These are phyloP conservation scores for Prunella fulvescens DNA, from an alignment of 2,113 vertebrate species.

Conservation along the genomic window DNA sequence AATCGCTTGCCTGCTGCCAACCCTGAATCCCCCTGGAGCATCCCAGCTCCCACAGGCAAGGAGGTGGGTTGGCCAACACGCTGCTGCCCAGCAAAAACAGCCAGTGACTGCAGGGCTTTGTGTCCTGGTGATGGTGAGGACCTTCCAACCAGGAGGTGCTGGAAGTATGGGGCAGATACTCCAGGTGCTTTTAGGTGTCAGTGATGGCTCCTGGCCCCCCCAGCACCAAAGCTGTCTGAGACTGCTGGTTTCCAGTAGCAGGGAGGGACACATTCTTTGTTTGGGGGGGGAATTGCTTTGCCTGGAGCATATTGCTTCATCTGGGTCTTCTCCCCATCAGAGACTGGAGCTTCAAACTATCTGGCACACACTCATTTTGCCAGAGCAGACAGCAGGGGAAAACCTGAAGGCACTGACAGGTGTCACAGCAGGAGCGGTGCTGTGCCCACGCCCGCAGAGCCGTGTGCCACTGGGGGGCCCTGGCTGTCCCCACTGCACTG, in stretches of 20 bases:
- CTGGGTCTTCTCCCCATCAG: neutral
- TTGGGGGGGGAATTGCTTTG: neutral
- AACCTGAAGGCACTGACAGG: neutral
- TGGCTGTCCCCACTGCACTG: neutral
- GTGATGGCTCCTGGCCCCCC: neutral
- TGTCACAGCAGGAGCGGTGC: neutral
- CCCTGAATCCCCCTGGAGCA: neutral
- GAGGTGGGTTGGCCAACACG: neutral
- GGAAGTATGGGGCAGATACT: fast-evolving
- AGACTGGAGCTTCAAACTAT: neutral
- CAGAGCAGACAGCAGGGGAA: neutral
- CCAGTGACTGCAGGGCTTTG: neutral
- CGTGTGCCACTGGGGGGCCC: neutral
- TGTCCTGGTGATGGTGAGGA: fast-evolving
- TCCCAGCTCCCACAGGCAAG: neutral
- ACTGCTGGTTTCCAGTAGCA: neutral
- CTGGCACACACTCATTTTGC: neutral
- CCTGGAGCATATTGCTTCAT: neutral
- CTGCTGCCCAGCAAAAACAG: neutral
- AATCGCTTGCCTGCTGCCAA: fast-evolving
- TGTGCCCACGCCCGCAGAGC: neutral
- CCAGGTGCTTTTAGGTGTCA: neutral
- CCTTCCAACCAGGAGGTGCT: fast-evolving
- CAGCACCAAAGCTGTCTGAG: neutral
- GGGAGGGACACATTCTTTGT: fast-evolving